phyloP scores from a whole-genome alignment of 2,113 vertebrate genomes.

The Lucifuga dentata region DNA sequence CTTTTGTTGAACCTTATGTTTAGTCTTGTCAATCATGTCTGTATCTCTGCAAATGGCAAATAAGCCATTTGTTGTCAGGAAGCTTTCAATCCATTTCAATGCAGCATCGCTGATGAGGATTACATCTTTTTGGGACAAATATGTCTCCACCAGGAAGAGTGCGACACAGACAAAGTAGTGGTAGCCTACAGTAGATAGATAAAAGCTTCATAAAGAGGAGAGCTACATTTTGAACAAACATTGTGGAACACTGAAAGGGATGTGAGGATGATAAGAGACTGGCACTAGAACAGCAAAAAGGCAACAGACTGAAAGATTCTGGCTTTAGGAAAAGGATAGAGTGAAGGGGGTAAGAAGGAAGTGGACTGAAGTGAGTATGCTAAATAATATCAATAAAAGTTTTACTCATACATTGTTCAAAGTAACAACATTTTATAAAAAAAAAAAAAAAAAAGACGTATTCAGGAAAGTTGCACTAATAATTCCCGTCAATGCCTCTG shows the following conservation, averaged over 20 bases:
- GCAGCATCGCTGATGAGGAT: background rate
- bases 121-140: constrained; percentile 19
- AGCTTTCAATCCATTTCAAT: constrained; percentile 4
- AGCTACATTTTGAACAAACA: constrained; percentile 4
- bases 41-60: constrained; percentile 8
- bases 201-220: constrained; percentile 8
- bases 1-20: background rate
- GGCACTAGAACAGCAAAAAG: constrained; percentile 1
- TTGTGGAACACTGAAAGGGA: background rate
- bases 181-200: background rate
- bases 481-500: constrained; percentile 21
- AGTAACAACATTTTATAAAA: constrained; percentile 4
- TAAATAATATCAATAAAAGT: background rate
- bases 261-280: constrained; percentile 9
- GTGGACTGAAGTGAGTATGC: background rate
- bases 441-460: no score
- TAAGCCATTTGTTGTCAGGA: constrained; percentile 14
- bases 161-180: no score
- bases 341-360: background rate
- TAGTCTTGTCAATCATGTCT: constrained; percentile 19
- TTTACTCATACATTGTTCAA: background rate
- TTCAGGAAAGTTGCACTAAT: constrained; percentile 22
- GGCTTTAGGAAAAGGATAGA: background rate
- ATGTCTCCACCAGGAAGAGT: background rate
- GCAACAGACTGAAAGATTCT: background rate